Percentiles rank a stretch among this genome's conserved stretches.
Evolutionary conservation across 1,140 invertebrate genomes (phyloP).

Genomic region (Drosophila arawakana): DNA sequence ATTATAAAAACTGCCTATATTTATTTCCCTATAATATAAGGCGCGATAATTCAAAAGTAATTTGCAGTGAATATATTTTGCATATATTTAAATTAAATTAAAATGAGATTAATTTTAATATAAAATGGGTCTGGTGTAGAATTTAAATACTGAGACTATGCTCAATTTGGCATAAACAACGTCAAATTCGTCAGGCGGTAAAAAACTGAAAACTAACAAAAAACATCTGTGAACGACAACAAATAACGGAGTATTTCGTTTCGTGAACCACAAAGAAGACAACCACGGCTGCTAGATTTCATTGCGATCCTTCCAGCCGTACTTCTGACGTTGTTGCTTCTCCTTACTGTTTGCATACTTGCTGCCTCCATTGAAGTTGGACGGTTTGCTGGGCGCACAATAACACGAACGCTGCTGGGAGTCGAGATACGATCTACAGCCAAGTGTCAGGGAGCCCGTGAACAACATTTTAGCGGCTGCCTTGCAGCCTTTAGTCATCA

Average conservation of each 20-base stretch:
- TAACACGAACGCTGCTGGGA: slow-evolving; percentile 92
- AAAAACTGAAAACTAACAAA: slow-evolving; percentile 30
- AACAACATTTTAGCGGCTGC: slow-evolving; percentile 92
- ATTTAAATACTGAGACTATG: slow-evolving; percentile 41
- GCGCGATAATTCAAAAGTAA: too few relatives aligned
- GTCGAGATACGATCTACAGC: slow-evolving; percentile 93
- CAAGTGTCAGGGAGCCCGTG: slow-evolving; percentile 91
- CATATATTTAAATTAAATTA: not conserved
- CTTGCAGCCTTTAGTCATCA: slow-evolving; percentile 91
- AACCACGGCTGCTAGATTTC: slow-evolving; percentile 58
- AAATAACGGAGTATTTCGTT: slow-evolving; percentile 38
- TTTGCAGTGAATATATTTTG: too few relatives aligned
- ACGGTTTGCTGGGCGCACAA: slow-evolving; percentile 85
- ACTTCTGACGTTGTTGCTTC: slow-evolving; percentile 71
- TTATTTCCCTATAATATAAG: too few relatives aligned
- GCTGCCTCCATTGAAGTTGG: slow-evolving; percentile 41
- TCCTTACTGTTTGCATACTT: slow-evolving; percentile 63
- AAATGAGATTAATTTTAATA: slow-evolving; percentile 1
- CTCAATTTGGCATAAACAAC: slow-evolving; percentile 27
- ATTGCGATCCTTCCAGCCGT: slow-evolving; percentile 80
- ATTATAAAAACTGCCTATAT: too few relatives aligned
- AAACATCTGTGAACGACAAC: slow-evolving; percentile 53
- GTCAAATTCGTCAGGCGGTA: slow-evolving; percentile 48
- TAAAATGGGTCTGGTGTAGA: slow-evolving; percentile 20
- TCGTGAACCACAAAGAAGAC: not conserved